Evolutionary conservation across 2,113 vertebrate genomes (phyloP), one percentile per base, ranked within the genome.

Genomic region (Alethe castanea): DNA sequence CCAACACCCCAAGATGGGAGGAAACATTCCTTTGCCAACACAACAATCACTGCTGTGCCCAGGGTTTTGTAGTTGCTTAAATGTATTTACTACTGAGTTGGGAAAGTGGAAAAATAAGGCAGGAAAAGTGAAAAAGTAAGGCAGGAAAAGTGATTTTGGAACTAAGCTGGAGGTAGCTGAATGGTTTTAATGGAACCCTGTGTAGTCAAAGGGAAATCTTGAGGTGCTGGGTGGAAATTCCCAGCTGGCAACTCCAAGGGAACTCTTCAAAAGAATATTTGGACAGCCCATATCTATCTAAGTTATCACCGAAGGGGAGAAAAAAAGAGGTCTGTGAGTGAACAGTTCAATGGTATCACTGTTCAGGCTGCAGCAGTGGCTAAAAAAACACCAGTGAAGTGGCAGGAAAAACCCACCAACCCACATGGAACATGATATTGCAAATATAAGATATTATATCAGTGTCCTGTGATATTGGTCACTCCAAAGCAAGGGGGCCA

Each of bases 231-330:
- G 53, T 91, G 94, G 86, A 95, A 96, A 95, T 95, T 91, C 94
- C 95, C 62, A 53, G 86, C 95, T 94, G 91, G 71, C 65, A 59
- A 48, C 35, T 60, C 91, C 69, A 40, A 86, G 56, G 48, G 80
- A 74, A 65, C 88, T 96, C 94, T 94, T 94, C 86, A 92, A 95
- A 95, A 89, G 94, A 44, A 25, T 81, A 67, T 86, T 91, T 96
- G 77, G 94, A 84, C 73, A 76, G 65, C 56, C 69, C 65, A 0
- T 96, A 95, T 92, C 95, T 96, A 60, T 82, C 60, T 7, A 79
- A 94, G 81, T 88, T 95, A 95, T 95, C 76, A 6, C 76, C 62
- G 44, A 70, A 83, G 52, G 12, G 36, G 5, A 9, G 3, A 3
- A 29, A 81, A 52, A 52, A 90, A 67, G 61, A 88, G 42, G 29